Evolutionary conservation across 2,888 invertebrate genomes (phyloP).

Genomic region (Lamellibrachia satsuma): DNA sequence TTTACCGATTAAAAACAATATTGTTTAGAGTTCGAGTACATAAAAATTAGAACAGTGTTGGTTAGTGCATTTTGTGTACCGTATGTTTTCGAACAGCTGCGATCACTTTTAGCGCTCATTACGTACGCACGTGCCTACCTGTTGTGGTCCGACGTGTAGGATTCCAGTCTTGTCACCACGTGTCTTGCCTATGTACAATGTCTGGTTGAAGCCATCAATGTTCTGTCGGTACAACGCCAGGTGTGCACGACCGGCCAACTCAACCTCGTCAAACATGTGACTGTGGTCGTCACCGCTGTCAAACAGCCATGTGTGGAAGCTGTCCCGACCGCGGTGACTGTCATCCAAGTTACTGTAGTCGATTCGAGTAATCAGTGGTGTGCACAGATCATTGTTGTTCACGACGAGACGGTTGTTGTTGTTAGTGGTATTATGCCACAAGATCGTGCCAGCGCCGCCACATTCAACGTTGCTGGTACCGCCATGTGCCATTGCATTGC

Average conservation of each 20-base stretch:
- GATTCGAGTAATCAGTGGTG: slow-evolving; percentile 40
- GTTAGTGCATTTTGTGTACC: too few species aligned
- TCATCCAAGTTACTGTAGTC: slow-evolving; percentile 46
- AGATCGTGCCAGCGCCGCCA: slow-evolving; percentile 53
- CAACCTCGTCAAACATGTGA: slow-evolving; percentile 41
- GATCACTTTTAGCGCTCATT: too few species aligned
- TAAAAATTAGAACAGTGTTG: too few species aligned
- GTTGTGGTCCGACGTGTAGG: slow-evolving; percentile 41
- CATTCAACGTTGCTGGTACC: slow-evolving; percentile 48
- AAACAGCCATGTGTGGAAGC: slow-evolving; percentile 51
- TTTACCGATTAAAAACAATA: too few species aligned
- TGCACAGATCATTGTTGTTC: slow-evolving; percentile 48
- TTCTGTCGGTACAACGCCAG: slow-evolving; percentile 46
- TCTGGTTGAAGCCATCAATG: slow-evolving; percentile 45
- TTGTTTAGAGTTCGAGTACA: too few species aligned
- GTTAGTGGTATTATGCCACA: slow-evolving; percentile 38
- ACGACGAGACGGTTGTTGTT: slow-evolving; percentile 42
- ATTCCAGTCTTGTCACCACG: slow-evolving; percentile 48
- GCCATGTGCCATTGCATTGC: slow-evolving; percentile 43
- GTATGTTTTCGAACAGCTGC: too few species aligned
- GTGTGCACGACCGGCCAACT: slow-evolving; percentile 47
- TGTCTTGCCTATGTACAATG: slow-evolving; percentile 43
- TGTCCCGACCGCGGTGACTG: slow-evolving; percentile 46
- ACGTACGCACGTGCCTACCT: slow-evolving; percentile 17
- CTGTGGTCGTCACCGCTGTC: slow-evolving; percentile 34